Evolutionary conservation across 2,113 vertebrate species (phyloP).

Genomic region (Entelurus aequoreus): DNA sequence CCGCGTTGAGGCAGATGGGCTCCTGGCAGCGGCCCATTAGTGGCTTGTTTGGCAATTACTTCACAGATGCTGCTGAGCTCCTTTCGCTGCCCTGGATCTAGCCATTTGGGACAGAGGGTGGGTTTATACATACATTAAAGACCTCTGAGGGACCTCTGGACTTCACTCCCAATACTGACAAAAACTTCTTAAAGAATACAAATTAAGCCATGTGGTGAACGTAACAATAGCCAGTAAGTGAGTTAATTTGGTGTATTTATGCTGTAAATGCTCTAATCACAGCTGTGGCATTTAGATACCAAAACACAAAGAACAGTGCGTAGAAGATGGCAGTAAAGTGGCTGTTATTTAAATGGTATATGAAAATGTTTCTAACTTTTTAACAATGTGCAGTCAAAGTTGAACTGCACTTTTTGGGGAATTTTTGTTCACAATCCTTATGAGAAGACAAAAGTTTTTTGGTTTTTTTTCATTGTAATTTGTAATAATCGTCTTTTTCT

Average conservation of each 20-base stretch:
- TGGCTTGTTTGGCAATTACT: conserved; percentile 46
- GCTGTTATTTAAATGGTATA: no score
- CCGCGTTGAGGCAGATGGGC: conserved; percentile 43
- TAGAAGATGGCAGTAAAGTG: no score
- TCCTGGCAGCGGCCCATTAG: conserved; percentile 38
- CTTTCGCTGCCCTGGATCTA: conserved; percentile 9
- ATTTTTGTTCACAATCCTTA: no score
- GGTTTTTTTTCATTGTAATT: no score
- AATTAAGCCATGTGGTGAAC: background rate
- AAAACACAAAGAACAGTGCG: no score
- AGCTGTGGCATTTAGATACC: no score
- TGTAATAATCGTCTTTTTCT: no score
- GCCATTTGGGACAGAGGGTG: background rate
- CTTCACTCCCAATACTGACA: conserved; percentile 1
- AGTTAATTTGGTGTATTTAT: background rate
- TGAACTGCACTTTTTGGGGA: no score
- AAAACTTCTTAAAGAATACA: background rate
- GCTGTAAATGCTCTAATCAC: no score
- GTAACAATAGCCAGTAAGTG: conserved; percentile 1
- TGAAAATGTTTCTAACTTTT: no score
- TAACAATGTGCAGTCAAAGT: no score
- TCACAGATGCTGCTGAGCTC: conserved; percentile 32
- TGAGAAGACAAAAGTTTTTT: no score
- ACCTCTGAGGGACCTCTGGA: conserved; percentile 11
- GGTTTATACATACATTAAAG: conserved; percentile 24